Base-by-base conservation (phyloP, 2,888 invertebrate species). In the Lithophane socia region DNA sequence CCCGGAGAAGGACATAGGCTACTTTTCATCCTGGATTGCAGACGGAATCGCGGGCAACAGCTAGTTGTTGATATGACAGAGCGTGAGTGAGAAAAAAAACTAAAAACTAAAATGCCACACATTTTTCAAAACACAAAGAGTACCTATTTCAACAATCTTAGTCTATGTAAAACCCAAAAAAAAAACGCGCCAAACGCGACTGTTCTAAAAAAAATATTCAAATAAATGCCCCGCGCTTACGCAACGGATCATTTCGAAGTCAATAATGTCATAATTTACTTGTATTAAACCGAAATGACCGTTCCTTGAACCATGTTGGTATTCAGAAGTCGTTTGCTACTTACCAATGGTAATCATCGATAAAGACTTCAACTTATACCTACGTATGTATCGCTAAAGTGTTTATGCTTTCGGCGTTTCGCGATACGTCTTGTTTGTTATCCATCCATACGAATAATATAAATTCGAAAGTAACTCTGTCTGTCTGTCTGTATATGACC, bases 221-320 rank as follows among this genome's bases (percentile, higher is more conserved):
- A 80, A 85, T 64, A 47, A 70, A 72, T 37, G 69, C 64, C 56
- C 54, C 58, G 58, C 29, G 73, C 75, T 87, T 84, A 82, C 84
- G 80, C 69, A 87, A 82, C 76, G 24, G 56, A 75, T 86, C 61
- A 79, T 82, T 84, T 82, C 18, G 68, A 54, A 86, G 87, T 86
- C 88, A 88, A 79, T 86, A 89, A 90, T 89, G 88, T 86, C 86
- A 86, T 84, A 85, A 90, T 92, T 91, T 89, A 86, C 88, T 87
- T 90, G 87, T 90, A 90, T 92, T 90, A 92, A 92, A 90, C 91
- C 83, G 86, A 91, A 88, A 83, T 92, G 92, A 88, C 92, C 92
- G 93, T 93, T 93, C 90, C 86, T 92, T 92, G 93, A 94, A 93
- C 94, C 89, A 75, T 75, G 75, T 90, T 91, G 80, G 65, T 87